phyloP scores from a whole-genome alignment of 2,113 vertebrate genomes.

The Noctilio leporinus region DNA sequence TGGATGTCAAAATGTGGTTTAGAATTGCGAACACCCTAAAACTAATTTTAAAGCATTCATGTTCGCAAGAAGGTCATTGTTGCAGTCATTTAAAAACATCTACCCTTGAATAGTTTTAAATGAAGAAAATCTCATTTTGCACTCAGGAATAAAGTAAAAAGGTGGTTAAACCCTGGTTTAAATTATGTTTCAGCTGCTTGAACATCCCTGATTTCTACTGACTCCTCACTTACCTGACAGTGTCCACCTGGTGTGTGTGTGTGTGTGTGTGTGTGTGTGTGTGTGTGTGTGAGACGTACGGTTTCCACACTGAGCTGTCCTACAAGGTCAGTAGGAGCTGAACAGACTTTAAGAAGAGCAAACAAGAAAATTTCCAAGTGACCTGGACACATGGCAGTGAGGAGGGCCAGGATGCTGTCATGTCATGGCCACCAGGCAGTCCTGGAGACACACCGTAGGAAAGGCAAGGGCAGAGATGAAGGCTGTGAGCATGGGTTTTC shows the following conservation, averaged over 20 bases:
- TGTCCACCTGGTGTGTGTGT: background rate
- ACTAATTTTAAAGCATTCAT: conserved; percentile 41
- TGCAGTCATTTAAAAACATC: background rate
- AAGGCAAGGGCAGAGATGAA: background rate
- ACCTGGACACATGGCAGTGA: too few relatives aligned
- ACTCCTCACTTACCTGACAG: background rate
- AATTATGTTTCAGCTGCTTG: background rate
- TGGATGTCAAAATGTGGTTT: background rate
- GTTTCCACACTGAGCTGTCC: background rate
- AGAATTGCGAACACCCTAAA: conserved; percentile 18
- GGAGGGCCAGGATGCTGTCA: accelerated
- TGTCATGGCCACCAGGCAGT: accelerated
- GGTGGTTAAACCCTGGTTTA: background rate
- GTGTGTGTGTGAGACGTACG: too few relatives aligned
- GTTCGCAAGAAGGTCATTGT: background rate
- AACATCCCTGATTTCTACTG: background rate
- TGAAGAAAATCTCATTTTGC: conserved; percentile 37
- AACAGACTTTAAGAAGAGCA: background rate
- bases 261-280: background rate
- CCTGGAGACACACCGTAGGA: too few relatives aligned
- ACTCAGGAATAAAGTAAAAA: conserved; percentile 33
- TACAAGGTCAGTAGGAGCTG: too few relatives aligned
- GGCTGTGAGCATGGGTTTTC: accelerated
- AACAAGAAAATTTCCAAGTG: background rate
- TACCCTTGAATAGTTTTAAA: conserved; percentile 52